phyloP scores from a whole-genome alignment of 2,797 vertebrate genomes.

The Acestrorhynchus altus region DNA sequence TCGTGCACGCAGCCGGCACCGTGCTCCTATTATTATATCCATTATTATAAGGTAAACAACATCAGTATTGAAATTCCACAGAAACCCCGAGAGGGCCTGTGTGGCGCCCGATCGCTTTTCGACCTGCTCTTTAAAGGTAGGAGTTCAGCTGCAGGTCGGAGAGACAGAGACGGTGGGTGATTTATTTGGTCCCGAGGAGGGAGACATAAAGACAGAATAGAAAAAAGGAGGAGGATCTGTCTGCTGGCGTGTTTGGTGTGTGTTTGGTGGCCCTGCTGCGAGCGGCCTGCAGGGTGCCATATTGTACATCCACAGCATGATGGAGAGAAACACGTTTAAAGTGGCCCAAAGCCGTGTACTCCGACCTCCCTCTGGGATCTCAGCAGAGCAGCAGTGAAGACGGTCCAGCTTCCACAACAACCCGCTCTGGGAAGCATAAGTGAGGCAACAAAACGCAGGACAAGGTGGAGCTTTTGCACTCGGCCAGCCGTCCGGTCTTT shows the following conservation, averaged over 20 bases:
- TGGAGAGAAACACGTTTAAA: conserved; percentile 4
- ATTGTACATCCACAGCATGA: conserved; percentile 10
- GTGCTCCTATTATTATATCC: background rate
- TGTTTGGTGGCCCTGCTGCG: conserved; percentile 21
- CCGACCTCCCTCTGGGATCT: conserved; percentile 6
- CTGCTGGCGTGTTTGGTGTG: conserved; percentile 13
- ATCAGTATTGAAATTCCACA: conserved; percentile 16
- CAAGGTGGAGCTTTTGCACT: conserved; percentile 14
- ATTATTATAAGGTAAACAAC: conserved; percentile 29
- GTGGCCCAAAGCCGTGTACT: conserved; percentile 8
- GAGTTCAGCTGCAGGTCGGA: conserved; percentile 72
- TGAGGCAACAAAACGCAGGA: background rate
- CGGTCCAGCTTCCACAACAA: background rate
- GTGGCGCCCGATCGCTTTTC: conserved; percentile 34
- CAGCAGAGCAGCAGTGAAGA: conserved; percentile 13
- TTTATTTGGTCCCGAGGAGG: conserved; percentile 65
- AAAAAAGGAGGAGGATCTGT: conserved; percentile 7
- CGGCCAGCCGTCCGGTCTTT: conserved; percentile 7
- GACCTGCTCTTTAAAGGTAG: conserved; percentile 63
- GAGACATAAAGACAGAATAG: conserved; percentile 32
- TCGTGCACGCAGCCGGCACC: background rate
- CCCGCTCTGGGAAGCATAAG: background rate
- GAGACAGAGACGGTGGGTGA: conserved; percentile 60
- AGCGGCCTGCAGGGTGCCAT: conserved; percentile 1
- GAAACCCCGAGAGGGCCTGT: background rate